Evolutionary conservation across 2,797 vertebrate species (phyloP).

Genomic region (Eidolon dupreanum): DNA sequence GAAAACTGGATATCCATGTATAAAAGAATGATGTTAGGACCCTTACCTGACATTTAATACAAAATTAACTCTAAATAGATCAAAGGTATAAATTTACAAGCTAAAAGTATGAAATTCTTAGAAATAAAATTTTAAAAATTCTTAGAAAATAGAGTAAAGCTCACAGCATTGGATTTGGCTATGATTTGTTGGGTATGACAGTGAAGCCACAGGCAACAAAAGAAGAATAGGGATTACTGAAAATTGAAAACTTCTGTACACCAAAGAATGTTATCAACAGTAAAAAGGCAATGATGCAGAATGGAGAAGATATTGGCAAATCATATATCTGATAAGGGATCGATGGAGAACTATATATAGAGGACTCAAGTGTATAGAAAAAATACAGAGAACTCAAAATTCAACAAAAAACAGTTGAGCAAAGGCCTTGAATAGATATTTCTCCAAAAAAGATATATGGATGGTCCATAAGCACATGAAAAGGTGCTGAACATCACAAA

Average conservation of each 20-base stretch:
- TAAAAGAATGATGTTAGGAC: background rate
- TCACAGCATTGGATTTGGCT: background rate
- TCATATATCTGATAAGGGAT: background rate
- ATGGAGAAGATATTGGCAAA: background rate
- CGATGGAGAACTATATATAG: background rate
- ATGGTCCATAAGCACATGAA: background rate
- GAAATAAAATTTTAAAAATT: background rate
- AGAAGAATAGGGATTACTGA: background rate
- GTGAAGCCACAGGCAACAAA: background rate
- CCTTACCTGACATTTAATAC: background rate
- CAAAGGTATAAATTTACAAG: background rate
- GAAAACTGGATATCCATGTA: background rate
- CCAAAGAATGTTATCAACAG: background rate
- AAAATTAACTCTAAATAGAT: background rate
- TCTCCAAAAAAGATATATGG: background rate
- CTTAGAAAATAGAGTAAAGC: background rate
- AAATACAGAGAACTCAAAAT: background rate
- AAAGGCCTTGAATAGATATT: background rate
- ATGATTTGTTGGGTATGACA: background rate
- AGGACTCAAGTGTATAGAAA: too few relatives aligned
- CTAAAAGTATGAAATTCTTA: background rate
- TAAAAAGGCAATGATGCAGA: background rate
- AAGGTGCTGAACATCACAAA: background rate
- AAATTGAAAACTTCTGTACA: background rate
- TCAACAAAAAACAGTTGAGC: background rate